These are phyloP conservation scores for Tetragonula carbonaria DNA, from an alignment of 2,888 invertebrate genomes.

Conservation along the genomic window DNA sequence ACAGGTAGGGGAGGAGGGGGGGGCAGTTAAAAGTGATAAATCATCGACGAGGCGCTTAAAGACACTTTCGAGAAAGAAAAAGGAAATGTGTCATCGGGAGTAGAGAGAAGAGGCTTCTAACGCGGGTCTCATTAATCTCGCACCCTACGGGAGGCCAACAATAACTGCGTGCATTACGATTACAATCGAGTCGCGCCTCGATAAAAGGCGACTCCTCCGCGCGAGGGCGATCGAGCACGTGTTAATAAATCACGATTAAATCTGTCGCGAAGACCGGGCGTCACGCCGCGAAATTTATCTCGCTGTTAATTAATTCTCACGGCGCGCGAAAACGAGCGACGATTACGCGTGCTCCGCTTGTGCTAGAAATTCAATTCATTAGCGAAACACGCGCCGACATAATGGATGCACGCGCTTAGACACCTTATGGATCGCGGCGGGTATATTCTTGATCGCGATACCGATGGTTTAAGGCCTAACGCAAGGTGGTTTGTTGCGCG, in stretches of 20 bases:
- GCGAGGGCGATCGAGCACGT: constrained; percentile 18
- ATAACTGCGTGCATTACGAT: constrained; percentile 54
- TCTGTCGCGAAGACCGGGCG: constrained; percentile 43
- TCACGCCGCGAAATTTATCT: constrained; percentile 39
- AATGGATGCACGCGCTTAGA: constrained; percentile 16
- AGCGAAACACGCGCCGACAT: constrained; percentile 21
- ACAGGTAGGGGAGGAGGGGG: too few relatives aligned
- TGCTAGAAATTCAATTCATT: constrained; percentile 44
- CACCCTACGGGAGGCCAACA: constrained; percentile 32
- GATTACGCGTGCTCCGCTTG: constrained; percentile 41
- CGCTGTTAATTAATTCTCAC: constrained; percentile 48
- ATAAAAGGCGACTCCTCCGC: constrained; percentile 1
- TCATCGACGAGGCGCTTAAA: constrained; percentile 19
- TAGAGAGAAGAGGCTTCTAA: constrained; percentile 31
- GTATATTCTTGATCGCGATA: not conserved
- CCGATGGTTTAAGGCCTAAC: not conserved
- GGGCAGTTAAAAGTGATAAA: constrained; percentile 55
- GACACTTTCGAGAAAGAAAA: not conserved
- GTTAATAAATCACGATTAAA: constrained; percentile 59
- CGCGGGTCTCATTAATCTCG: constrained; percentile 50
- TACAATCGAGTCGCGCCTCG: constrained; percentile 32
- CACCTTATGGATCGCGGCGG: constrained; percentile 3
- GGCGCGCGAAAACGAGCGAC: constrained; percentile 43
- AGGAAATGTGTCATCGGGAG: constrained; percentile 34
- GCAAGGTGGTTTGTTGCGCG: not conserved